Base-by-base conservation (phyloP, 1,140 invertebrate genomes). In the Linepithema humile region DNA sequence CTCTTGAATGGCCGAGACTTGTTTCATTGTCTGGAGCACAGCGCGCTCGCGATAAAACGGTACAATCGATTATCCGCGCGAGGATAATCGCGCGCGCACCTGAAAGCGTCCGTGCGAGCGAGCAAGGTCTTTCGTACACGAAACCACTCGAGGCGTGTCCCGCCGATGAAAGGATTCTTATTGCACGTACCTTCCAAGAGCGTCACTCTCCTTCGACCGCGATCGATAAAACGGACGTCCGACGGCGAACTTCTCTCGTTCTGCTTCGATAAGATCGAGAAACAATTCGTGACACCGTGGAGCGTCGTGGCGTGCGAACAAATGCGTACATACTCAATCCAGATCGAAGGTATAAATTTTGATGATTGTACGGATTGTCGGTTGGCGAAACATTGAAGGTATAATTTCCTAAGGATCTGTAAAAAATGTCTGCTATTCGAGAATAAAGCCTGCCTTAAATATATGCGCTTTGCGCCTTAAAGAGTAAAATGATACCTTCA, bases 61-160 rank as follows among this genome's bases (percentile, higher is more conserved):
- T 85, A 86, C 65, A 78, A 86, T 85, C 74, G 74, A 85, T 86
- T 86, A 86, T 85, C 62, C 85, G 57, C 40, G 84, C 85, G 60
- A 69, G 77, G 62, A 87, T 87, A 87, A 86, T 83, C 85, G 70
- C 60, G 45, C 50, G 35, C 50, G 57, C 48, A 80, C 62, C 62
- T 62, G 75, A 60, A 85, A 72, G 75, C 53, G 59, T 38, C 20
- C 32, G 23, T 20, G 43, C 43, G 43, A 45, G 23, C 53, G 53
- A 1, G 67, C 55, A 73, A 82, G 67, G 67, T 35, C 65, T 55
- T 9, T 70, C 38, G 64, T 32, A 23, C 5, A 55, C 48, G 50
- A 55, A 50, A 55, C 64, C 17, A 17, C 48, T 60, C 48, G 29
- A 78, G 83, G 73, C 57, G 64, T 86, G 57, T 78, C 73, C 38